A percentile compares a stretch with the other conserved stretches of the same genome.
Evolutionary conservation across 1,140 invertebrate species (phyloP).

Genomic region (Aphidius gifuensis): DNA sequence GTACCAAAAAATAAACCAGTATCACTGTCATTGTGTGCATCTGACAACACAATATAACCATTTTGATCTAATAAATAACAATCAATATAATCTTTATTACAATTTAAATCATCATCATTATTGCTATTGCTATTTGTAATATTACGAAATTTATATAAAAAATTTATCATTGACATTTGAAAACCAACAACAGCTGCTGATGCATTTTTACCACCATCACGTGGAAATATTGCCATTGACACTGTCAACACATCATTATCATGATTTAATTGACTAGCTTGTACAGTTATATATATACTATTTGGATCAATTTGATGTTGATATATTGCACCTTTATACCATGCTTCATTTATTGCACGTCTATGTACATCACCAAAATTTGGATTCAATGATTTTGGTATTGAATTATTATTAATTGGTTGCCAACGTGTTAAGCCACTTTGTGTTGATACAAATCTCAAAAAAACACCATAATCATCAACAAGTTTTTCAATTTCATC

Average conservation of each 20-base stretch:
- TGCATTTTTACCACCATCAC: conserved; percentile 71
- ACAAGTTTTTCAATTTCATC: conserved; percentile 57
- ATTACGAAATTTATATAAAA: conserved; percentile 66
- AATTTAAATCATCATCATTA: conserved; percentile 41
- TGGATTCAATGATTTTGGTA: conserved; percentile 28
- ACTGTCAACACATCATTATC: conserved; percentile 66
- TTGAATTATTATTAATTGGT: conserved; percentile 11
- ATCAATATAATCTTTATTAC: conserved; percentile 61
- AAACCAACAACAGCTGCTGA: conserved; percentile 86
- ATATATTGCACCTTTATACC: conserved; percentile 88
- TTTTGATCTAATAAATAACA: conserved; percentile 88
- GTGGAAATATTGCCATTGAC: conserved; percentile 81
- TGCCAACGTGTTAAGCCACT: conserved; percentile 86
- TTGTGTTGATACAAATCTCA: conserved; percentile 82
- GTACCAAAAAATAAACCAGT: conserved; percentile 84
- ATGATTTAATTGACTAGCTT: conserved; percentile 36
- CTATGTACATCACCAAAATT: conserved; percentile 77
- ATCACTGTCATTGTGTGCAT: conserved; percentile 65
- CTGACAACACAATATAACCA: conserved; percentile 81
- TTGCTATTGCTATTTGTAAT: conserved; percentile 57
- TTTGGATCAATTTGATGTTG: conserved; percentile 75
- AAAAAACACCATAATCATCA: conserved; percentile 63
- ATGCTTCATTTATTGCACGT: conserved; percentile 83
- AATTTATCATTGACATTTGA: conserved; percentile 69
- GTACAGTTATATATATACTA: conserved; percentile 47